Evolutionary conservation across 2,888 invertebrate species (phyloP), one percentile per base, ranked within the genome.

Genomic region (Lithosia quadra): DNA sequence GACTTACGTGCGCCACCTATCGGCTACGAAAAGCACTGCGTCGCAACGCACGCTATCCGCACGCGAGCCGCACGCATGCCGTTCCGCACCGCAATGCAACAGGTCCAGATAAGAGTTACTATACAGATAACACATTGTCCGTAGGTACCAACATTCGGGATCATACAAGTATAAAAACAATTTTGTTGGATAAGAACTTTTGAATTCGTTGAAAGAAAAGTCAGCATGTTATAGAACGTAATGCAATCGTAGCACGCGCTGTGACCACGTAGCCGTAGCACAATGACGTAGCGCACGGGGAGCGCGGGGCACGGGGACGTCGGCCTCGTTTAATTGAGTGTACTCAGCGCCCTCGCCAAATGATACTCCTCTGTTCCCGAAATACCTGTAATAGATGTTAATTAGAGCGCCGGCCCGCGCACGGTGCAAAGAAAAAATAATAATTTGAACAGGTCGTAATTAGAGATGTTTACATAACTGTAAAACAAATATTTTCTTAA

Each of bases 351-450:
- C 92, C 93, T 92, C 88, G 89, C 92, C 89, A 89, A 92, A 93
- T 93, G 92, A 92, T 92, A 92, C 92, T 92, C 90, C 92, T 90
- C 91, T 90, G 90, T 90, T 91, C 89, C 91, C 86, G 87, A 92
- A 92, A 92, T 94, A 93, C 93, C 92, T 92, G 92, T 92, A 94
- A 93, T 94, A 93, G 93, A 94, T 92, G 94, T 93, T 94, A 94
- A 95, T 95, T 94, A 94, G 90, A 91, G 87, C 88, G 84, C 88
- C 90, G 88, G 89, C 85, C 88, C 85, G 82, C 81, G 89, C 86
- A 85, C 89, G 84, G 84, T 85, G 90, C 90, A 88, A 90, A 91
- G 91, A 90, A 91, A 93, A 94, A 93, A 93, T 89, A 91, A 93
- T 93, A 93, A 94, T 94, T 94, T 92, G 92, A 92, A 92, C 93